These are phyloP conservation scores for Acrocephalus arundinaceus DNA, from an alignment of 2,113 vertebrate genomes.

Conservation along the genomic window DNA sequence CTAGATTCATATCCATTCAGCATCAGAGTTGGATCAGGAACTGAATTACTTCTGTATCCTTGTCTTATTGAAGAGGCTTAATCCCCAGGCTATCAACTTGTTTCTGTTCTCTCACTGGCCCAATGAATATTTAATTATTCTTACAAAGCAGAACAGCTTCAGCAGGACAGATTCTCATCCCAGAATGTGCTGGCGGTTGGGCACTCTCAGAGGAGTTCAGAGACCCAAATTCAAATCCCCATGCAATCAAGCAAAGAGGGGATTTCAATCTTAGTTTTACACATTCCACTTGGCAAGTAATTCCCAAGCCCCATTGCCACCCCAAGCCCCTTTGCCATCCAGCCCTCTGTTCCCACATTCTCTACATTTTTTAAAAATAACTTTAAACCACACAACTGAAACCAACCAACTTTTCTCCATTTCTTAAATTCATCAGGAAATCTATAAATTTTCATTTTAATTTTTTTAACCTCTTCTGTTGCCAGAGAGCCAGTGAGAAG, in stretches of 20 bases:
- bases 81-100: conserved; percentile 68
- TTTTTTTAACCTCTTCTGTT: background rate
- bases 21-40: conserved; percentile 15
- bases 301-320: background rate
- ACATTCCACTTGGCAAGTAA: conserved; percentile 23
- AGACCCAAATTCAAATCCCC: conserved; percentile 71
- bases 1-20: background rate
- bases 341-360: background rate
- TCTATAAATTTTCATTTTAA: background rate
- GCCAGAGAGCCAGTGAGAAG: background rate
- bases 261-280: conserved; percentile 64
- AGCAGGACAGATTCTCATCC: conserved; percentile 67
- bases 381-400: background rate
- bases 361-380: background rate
- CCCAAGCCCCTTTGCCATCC: background rate
- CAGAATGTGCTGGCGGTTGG: conserved; percentile 53
- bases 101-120: conserved; percentile 71
- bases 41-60: conserved; percentile 54
- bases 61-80: conserved; percentile 52
- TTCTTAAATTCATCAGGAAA: background rate
- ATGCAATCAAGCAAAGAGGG: conserved; percentile 35
- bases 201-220: conserved; percentile 64
- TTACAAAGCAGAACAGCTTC: conserved; percentile 70
- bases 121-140: conserved; percentile 73
- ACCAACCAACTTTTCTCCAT: background rate